phyloP scores from a whole-genome alignment of 2,888 invertebrate species.

The Morinoia aosen region DNA sequence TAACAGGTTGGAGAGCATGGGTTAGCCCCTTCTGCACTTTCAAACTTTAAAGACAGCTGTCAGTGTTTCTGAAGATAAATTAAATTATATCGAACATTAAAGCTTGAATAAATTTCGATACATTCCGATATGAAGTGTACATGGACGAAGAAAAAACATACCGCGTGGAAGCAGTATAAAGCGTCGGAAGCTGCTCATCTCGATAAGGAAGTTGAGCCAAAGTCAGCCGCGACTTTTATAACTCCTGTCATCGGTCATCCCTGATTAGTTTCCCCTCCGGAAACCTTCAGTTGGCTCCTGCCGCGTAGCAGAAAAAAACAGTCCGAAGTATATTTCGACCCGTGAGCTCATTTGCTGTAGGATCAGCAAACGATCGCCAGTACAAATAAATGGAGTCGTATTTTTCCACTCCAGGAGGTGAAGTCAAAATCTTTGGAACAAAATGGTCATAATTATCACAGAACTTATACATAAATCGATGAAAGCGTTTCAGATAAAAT shows the following conservation, averaged over 20 bases:
- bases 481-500: no score
- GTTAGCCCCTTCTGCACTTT: neutral
- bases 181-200: neutral
- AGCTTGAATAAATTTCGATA: neutral
- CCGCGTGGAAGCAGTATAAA: neutral
- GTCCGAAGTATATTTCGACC: neutral
- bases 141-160: neutral
- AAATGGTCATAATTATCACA: neutral
- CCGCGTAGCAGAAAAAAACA: neutral
- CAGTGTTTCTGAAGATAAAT: neutral
- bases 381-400: neutral
- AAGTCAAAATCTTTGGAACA: neutral
- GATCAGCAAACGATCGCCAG: neutral
- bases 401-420: neutral
- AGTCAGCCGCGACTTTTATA: slow-evolving; percentile 18
- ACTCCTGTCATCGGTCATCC: slow-evolving; percentile 44
- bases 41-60: neutral
- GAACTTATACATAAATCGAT: no score
- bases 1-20: no score
- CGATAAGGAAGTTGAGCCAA: slow-evolving; percentile 24
- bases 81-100: neutral
- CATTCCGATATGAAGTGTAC: neutral
- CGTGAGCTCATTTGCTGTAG: neutral
- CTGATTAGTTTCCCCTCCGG: slow-evolving; percentile 49
- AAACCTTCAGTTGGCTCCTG: neutral